Evolutionary conservation across 2,888 invertebrate species (phyloP), one percentile per base, ranked within the genome.

Genomic region (Ceratothoa steindachneri): DNA sequence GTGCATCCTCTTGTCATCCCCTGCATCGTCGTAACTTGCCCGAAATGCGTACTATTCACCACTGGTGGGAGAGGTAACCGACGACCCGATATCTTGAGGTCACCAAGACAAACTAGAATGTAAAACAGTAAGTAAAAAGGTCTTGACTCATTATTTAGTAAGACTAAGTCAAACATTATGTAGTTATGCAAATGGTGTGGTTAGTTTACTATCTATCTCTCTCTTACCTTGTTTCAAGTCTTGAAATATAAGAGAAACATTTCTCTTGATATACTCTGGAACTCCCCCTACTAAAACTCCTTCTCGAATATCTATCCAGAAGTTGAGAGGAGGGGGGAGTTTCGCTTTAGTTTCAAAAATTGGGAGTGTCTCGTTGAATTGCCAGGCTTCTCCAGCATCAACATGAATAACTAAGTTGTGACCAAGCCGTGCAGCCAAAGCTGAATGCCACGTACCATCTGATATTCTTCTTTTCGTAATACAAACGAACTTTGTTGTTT

Each of bases 361-460:
- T 2, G 60, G 22, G 12, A 24, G 12, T 60, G 60, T 69, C 28
- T 74, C 68, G 69, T 78, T 73, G 9, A 30, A 55, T 27, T 66
- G 65, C 69, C 75, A 69, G 7, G 27, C 65, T 30, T 72, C 75
- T 19, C 75, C 77, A 51, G 73, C 75, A 69, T 78, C 78, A 1
- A 78, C 71, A 4, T 52, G 67, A 4, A 73, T 52, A 28, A 78
- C 19, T 27, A 78, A 53, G 22, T 73, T 66, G 67, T 71, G 71
- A 51, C 78, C 78, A 28, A 71, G 68, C 30, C 79, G 53, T 19
- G 64, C 66, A 12, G 78, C 75, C 22, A 30, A 51, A 28, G 73
- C 69, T 2, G 71, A 69, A 52, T 77, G 78, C 78, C 78, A 78
- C 22, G 30, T 30, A 1, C 78, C 78, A 30, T 78, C 72, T 3